Evolutionary conservation across 2,888 invertebrate species (phyloP), one percentile per base, ranked within the genome.

Genomic region (Mycalesis mineus): DNA sequence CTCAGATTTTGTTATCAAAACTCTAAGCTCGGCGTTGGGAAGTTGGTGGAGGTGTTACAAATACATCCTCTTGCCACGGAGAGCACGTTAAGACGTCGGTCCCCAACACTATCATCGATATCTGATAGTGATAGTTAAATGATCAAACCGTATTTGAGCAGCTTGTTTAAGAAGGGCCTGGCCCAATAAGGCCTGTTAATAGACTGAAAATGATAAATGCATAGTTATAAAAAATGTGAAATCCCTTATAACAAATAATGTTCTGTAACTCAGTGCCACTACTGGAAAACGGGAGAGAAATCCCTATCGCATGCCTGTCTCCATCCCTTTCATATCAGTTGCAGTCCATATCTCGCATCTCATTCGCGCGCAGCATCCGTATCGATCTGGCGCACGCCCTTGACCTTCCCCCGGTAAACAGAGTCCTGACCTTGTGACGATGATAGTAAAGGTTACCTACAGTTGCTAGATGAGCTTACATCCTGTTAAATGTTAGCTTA

Each of bases 301-400:
- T 60, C 45, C 57, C 53, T 53, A 44, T 61, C 50, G 39, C 57
- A 8, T 37, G 44, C 44, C 33, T 15, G 9, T 40, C 14, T 11
- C 62, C 54, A 36, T 80, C 71, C 39, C 65, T 55, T 66, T 60
- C 51, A 13, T 33, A 31, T 56, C 4, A 41, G 14, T 7, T 36
- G 9, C 17, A 17, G 41, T 8, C 14, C 42, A 22, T 62, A 65
- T 61, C 55, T 45, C 15, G 60, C 50, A 15, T 83, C 81, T 73
- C 72, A 61, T 45, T 80, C 72, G 50, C 65, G 28, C 73, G 61
- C 88, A 88, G 88, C 88, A 82, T 88, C 88, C 80, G 72, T 84
- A 88, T 88, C 84, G 88, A 88, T 85, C 82, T 61, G 63, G 36
- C 28, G 47, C n/a, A 22, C 57, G 72, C 68, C 87, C 88, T 82